Base-by-base conservation (phyloP, 2,797 vertebrate species). In the Spheniscus humboldti region DNA sequence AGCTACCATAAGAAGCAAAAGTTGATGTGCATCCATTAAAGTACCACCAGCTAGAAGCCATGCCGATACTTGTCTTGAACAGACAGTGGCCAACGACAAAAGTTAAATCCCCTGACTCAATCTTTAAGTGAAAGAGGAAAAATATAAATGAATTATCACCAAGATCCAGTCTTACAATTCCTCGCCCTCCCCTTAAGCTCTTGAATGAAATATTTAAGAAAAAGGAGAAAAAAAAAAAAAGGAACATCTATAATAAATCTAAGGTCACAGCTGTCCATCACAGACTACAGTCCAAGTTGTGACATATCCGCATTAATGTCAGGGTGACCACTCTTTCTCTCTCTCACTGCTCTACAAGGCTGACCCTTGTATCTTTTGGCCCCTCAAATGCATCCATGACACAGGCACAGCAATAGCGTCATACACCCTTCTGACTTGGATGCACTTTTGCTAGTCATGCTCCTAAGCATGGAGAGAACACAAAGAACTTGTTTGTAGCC, bases 391-490 rank as follows among this genome's bases (percentile, higher is more conserved):
- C 45, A 72, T 47, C 79, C 76, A 30, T 16, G 82, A 91, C 66
- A 81, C 25, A 1, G 3, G 45, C 91, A 59, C 4, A 24, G 84
- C 2, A 1, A 41, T 2, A 68, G 50, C 5, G 0, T 91, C 92
- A 97, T 17, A 50, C n/a, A 47, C 73, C 69, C 94, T 92, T 96
- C 95, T 91, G 95, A 94, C 92, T 86, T 90, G 94, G 94, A 94
- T 69, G 82, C 11, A 41, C 39, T 84, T 20, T 2, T 75, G 48
- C 87, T 90, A 92, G 73, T 94, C 89, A 91, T 68, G 45, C 30
- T 94, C 47, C 66, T 27, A 13, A 69, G 62, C 69, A 84, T 1
- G 11, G 41, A 5, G 11, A 78, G 55, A 95, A 66, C 68, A 96
- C 95, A 95, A 97, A 96, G 96, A 76, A 45, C 50, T 75, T 86